A percentile compares a stretch with the other conserved stretches of the same genome.
Evolutionary conservation across 1,140 invertebrate genomes (phyloP).

Genomic region (Lasioglossum albipes): DNA sequence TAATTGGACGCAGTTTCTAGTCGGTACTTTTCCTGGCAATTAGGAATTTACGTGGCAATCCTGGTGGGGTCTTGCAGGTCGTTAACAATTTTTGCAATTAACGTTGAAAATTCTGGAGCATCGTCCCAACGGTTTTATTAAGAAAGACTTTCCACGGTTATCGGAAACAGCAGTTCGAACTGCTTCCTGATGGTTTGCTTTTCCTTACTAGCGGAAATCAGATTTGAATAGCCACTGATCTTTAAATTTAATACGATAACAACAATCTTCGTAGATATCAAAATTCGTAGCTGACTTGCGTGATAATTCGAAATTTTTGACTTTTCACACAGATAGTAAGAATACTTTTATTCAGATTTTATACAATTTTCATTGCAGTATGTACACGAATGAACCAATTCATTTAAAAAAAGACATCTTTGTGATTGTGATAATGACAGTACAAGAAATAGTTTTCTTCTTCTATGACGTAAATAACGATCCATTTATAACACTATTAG

Average conservation of each 20-base stretch:
- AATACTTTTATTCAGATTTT: no score
- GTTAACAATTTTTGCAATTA: slow-evolving; percentile 43
- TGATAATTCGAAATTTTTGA: no score
- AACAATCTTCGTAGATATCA: no score
- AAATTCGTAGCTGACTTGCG: no score
- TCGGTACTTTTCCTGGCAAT: not conserved
- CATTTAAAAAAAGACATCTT: no score
- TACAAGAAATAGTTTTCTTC: no score
- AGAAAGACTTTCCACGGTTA: not conserved
- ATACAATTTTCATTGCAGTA: no score
- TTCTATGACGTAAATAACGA: no score
- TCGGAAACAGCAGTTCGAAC: not conserved
- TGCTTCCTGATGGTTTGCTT: not conserved
- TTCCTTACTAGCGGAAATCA: not conserved
- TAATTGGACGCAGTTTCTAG: slow-evolving; percentile 34
- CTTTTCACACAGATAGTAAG: no score
- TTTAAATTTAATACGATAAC: not conserved
- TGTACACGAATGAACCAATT: no score
- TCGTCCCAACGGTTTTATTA: not conserved
- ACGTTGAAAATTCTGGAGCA: slow-evolving; percentile 15
- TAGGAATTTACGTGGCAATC: slow-evolving; percentile 22
- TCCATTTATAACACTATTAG: no score
- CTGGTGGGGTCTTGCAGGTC: not conserved
- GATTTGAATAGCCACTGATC: not conserved
- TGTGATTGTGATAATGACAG: no score